phyloP scores from a whole-genome alignment of 2,797 vertebrate species.

The Periophthalmus magnuspinnatus region DNA sequence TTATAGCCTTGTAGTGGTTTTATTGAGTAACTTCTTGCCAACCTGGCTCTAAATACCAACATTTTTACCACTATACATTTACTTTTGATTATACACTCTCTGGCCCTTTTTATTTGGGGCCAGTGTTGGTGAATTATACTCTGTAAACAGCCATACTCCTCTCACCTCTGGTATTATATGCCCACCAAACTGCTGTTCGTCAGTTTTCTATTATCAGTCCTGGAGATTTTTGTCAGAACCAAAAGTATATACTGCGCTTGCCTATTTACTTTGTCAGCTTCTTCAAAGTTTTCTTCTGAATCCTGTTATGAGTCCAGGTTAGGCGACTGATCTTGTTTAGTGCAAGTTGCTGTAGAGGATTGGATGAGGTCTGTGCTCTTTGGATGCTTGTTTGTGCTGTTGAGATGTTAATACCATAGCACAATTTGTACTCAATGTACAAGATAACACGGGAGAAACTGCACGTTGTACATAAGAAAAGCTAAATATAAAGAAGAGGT shows the following conservation, averaged over 20 bases:
- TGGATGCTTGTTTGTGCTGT: background rate
- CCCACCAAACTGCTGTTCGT: too few relatives aligned
- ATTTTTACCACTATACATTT: background rate
- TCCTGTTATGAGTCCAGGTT: background rate
- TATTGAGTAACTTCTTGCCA: background rate
- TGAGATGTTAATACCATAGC: background rate
- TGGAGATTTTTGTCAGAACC: background rate
- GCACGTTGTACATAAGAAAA: background rate
- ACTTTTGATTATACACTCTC: background rate
- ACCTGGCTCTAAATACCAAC: background rate
- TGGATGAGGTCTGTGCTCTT: background rate
- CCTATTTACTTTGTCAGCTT: too few relatives aligned
- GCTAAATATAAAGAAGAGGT: background rate
- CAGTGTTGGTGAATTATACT: background rate
- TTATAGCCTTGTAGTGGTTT: background rate
- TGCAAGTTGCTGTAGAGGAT: background rate
- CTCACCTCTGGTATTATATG: too few relatives aligned
- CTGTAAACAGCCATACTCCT: background rate
- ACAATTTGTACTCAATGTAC: background rate
- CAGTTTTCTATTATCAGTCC: background rate
- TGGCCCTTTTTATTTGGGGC: background rate
- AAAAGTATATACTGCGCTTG: background rate
- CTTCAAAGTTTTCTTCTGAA: too few relatives aligned
- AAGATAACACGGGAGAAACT: background rate
- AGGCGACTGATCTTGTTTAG: background rate